A percentile compares a stretch with the other conserved stretches of the same genome.
These are phyloP conservation scores for Drosophila orosa DNA, from an alignment of 1,140 invertebrate species.

Conservation along the genomic window DNA sequence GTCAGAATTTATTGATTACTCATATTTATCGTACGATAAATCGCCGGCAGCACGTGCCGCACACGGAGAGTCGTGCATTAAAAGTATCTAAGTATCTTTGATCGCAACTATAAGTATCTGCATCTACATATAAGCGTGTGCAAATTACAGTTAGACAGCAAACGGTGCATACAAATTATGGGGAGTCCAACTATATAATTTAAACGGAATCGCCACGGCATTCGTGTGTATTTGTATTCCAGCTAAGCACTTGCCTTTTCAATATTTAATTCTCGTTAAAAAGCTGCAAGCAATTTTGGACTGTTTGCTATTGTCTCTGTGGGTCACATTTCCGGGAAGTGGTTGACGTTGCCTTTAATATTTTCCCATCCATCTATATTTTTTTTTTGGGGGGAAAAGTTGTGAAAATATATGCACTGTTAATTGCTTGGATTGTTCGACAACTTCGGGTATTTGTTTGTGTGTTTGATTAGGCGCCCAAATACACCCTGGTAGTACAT, in stretches of 20 bases:
- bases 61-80: slow-evolving; percentile 14
- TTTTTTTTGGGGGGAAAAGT: slow-evolving; percentile 15
- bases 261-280: slow-evolving; percentile 63
- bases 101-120: slow-evolving; percentile 18
- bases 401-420: slow-evolving; percentile 53
- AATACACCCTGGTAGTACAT: slow-evolving; percentile 8
- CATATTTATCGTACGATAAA: slow-evolving; percentile 50
- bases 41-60: slow-evolving; percentile 47
- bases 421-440: slow-evolving; percentile 51
- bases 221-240: slow-evolving; percentile 24
- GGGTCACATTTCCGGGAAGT: slow-evolving; percentile 70
- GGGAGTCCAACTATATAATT: slow-evolving; percentile 29
- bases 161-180: slow-evolving; percentile 55
- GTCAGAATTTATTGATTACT: slow-evolving; percentile 43
- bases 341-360: slow-evolving; percentile 6
- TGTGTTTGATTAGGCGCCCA: slow-evolving; percentile 49
- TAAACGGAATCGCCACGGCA: slow-evolving; percentile 14
- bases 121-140: slow-evolving; percentile 30
- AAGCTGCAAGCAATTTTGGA: slow-evolving; percentile 54
- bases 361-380: slow-evolving; percentile 22
- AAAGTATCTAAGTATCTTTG: slow-evolving; percentile 8
- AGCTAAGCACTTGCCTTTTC: slow-evolving; percentile 49
- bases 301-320: slow-evolving; percentile 30
- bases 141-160: slow-evolving; percentile 49
- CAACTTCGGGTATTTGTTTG: slow-evolving; percentile 21